Base-by-base conservation (phyloP, 2,888 invertebrate species). In the Drosophila prolongata region DNA sequence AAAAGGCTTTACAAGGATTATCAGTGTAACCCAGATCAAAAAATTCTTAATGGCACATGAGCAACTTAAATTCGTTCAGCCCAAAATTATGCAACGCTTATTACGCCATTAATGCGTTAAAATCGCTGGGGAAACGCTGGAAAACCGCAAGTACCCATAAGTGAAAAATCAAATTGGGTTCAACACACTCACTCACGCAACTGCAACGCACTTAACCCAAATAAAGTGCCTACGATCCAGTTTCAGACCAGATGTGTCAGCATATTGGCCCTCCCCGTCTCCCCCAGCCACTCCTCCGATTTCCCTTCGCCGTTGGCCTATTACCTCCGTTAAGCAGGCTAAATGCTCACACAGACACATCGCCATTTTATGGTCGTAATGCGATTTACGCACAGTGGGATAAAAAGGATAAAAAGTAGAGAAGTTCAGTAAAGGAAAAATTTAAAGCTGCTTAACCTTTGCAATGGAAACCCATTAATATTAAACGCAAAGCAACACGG, bases 131-230 rank as follows among this genome's bases (percentile, higher is more conserved):
- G 24, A 64, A 40, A 14, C 64, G 73, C 56, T 34, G 24, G 34
- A 8, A 54, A 61, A 70, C 54, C 71, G 68, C 68, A 58, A 69
- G 60, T 53, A 50, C 43, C 46, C 64, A 68, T 69, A 69, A 62
- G 59, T 27, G 53, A 27, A 59, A 61, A 55, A 66, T 73, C 66
- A 58, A 56, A 74, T 72, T 72, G 58, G 40, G 52, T 47, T 55
- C 43, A 10, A 55, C 59, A 47, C 60, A 61, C 34, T 37, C 24
- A 49, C 52, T 37, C 44, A 54, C 38, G 59, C 66, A 64, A 70
- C 66, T 68, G 77, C 80, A 66, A 54, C 40, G 13, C 80, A 80
- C 81, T 81, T 87, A 87, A 87, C 84, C 81, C 81, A 87, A 83
- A 83, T 72, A 66, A 72, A 78, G 66, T 72, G 71, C 56, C 69